Percentiles rank a stretch among this genome's conserved stretches.
Conservation (phyloP, 2,113 vertebrate genomes). For the Ranitomeya variabilis region DNA sequence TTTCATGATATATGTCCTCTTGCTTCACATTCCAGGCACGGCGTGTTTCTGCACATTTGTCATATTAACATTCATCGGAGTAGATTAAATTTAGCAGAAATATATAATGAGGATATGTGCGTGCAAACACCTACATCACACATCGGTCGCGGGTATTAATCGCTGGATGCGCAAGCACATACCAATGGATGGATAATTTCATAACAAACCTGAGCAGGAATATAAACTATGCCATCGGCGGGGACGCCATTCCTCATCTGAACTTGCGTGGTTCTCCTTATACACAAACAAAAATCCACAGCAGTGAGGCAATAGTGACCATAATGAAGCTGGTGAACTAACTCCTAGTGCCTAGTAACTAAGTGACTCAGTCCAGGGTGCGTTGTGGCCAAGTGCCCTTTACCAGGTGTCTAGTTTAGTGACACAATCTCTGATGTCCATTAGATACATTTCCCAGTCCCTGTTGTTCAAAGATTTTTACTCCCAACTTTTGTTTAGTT, state of each 20-base stretch:
- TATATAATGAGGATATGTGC: background rate
- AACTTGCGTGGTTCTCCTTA: background rate
- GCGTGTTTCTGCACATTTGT: background rate
- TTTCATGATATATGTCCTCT: background rate
- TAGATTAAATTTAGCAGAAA: background rate
- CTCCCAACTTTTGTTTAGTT: too few species aligned
- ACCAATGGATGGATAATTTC: background rate
- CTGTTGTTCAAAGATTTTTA: too few species aligned
- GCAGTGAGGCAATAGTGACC: background rate
- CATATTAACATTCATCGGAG: constrained; percentile 1
- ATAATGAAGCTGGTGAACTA: background rate
- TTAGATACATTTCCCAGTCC: too few species aligned
- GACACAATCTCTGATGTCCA: too few species aligned
- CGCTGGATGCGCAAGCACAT: background rate
- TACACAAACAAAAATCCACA: background rate
- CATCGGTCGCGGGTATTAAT: background rate
- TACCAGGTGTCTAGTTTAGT: too few species aligned
- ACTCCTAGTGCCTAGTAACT: background rate
- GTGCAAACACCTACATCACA: background rate
- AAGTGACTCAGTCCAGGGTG: too few species aligned
- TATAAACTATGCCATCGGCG: constrained; percentile 35
- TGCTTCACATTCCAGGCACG: background rate
- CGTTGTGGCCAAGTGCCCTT: too few species aligned
- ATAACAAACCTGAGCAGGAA: constrained; percentile 32
- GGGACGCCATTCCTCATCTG: constrained; percentile 15